phyloP scores from a whole-genome alignment of 2,113 vertebrate species.

The Cepphus grylle region DNA sequence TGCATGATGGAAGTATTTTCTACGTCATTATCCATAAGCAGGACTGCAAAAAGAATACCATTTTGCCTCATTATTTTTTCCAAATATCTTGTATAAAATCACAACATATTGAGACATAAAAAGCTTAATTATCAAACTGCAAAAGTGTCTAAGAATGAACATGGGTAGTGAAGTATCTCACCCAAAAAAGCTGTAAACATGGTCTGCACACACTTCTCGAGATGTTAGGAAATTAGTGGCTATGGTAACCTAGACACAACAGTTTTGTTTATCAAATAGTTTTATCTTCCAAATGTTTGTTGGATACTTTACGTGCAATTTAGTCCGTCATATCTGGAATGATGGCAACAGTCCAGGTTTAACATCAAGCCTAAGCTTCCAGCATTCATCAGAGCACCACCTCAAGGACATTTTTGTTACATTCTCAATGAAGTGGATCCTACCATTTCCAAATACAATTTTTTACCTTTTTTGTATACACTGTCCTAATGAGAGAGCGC shows the following conservation, averaged over 20 bases:
- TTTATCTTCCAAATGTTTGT: not conserved
- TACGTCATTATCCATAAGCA: not conserved
- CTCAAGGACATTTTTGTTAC: not conserved
- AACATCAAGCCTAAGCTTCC: not conserved
- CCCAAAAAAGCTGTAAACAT: not conserved
- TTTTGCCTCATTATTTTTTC: not conserved
- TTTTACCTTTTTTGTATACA: not conserved
- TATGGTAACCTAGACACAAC: not conserved
- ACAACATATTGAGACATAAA: not conserved
- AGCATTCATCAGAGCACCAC: not conserved
- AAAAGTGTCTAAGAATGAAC: not conserved
- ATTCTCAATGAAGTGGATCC: not conserved
- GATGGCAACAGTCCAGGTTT: not conserved
- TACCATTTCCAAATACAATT: rapidly evolving
- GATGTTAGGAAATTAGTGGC: not conserved
- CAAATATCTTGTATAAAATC: not conserved
- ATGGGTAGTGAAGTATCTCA: not conserved
- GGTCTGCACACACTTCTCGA: not conserved
- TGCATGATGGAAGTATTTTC: not conserved
- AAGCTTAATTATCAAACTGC: not conserved
- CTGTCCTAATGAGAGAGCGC: not conserved
- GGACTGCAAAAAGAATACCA: not conserved
- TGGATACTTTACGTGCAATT: not conserved
- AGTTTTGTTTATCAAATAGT: not conserved
- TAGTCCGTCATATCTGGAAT: not conserved